Evolutionary conservation across 1,140 invertebrate species (phyloP).

Genomic region (Aphelenchoides fujianensis): DNA sequence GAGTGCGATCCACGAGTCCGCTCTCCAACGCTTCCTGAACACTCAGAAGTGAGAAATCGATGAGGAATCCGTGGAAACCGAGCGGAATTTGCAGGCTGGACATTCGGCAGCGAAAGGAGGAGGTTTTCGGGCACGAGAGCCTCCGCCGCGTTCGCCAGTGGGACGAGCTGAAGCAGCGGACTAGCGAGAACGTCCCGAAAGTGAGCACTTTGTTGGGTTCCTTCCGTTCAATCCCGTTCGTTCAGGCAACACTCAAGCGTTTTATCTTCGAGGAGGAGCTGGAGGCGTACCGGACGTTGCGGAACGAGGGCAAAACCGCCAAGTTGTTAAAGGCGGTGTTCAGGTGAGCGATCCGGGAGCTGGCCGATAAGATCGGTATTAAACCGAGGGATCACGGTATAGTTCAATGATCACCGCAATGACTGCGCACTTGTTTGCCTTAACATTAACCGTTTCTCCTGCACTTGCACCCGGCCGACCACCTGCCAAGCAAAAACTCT

Average conservation of each 20-base stretch:
- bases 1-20: slow-evolving; percentile 34
- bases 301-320: slow-evolving; percentile 37
- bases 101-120: slow-evolving; percentile 34
- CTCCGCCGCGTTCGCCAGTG: slow-evolving; percentile 30
- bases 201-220: slow-evolving; percentile 15
- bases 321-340: slow-evolving; percentile 37
- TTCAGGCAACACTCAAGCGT: slow-evolving; percentile 25
- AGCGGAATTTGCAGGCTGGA: slow-evolving; percentile 47
- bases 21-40: slow-evolving; percentile 40
- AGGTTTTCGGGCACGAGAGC: slow-evolving; percentile 27
- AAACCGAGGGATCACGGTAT: too few relatives aligned
- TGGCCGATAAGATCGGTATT: too few relatives aligned
- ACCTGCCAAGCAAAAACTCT: too few relatives aligned
- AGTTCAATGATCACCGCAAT: too few relatives aligned
- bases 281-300: slow-evolving; percentile 39
- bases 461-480: too few relatives aligned
- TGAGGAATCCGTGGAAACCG: too few relatives aligned
- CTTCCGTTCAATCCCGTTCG: too few relatives aligned
- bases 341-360: too few relatives aligned
- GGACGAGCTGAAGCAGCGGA: slow-evolving; percentile 36
- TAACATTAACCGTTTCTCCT: too few relatives aligned
- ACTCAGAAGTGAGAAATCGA: slow-evolving; percentile 34
- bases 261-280: slow-evolving; percentile 47
- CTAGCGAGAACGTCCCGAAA: slow-evolving; percentile 9
- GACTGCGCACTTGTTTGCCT: too few relatives aligned